Evolutionary conservation across 2,797 vertebrate species (phyloP), one percentile per base, ranked within the genome.

Genomic region (Nannoperca australis): DNA sequence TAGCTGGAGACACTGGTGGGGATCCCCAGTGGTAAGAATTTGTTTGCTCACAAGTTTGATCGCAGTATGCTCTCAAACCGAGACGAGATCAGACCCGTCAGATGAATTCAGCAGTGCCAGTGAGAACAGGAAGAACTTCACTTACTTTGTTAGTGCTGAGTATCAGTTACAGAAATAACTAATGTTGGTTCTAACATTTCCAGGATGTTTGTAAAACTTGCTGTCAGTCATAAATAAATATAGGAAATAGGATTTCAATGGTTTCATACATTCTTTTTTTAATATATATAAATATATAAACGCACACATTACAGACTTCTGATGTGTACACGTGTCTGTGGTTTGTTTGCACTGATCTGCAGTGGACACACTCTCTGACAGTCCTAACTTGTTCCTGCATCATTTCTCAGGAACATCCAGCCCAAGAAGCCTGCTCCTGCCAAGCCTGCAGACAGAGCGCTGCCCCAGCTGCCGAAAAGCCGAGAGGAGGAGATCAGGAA

Each of bases 401-500:
- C n/a, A 2, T 47, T 70, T 78, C 66, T 0, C 83, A 99, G 98
- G 91, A 98, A 99, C 91, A 98, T 99, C 86, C 96, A 98, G 73
- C 97, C 97, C 53, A 99, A 97, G 74, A 94, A 96, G 83, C 91
- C 93, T 0, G 40, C 90, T 38, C 8, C 91, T 24, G 10, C 65
- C 54, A 86, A 88, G 66, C 2, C 67, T 7, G 32, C 5, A 0
- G 96, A 97, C 0, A 94, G 96, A 8, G 93, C 92, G 47, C 86
- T 98, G 59, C 96, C 97, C 0, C 95, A 97, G 63, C 91, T 99
- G 70, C 94, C 97, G 24, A 98, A 97, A 91, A 95, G 96, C 83
- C 94, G 97, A 70, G 98, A 99, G 92, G 97, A 99, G 79, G 98
- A 99, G 94, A 99, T 99, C 89, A 94, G 97, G 53, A 98, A 98